Base-by-base conservation (phyloP, 2,888 invertebrate genomes). In the Drosophila birchii region DNA sequence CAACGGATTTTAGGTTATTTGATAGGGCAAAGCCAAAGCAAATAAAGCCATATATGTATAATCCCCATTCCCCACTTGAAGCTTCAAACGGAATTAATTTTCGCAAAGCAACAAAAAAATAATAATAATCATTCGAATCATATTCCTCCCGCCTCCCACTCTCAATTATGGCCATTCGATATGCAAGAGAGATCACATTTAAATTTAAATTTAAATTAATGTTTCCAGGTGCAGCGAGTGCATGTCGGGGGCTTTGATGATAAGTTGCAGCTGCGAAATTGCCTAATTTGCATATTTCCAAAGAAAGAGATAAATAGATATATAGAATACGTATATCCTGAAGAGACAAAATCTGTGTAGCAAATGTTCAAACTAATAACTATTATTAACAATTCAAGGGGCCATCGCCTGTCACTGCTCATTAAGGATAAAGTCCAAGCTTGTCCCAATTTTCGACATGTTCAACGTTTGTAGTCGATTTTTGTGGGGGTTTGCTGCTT, bases 361-460 rank as follows among this genome's bases (percentile, higher is more conserved):
- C 51, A n/a, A 49, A 66, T 20, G 11, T 49, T 5, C 20, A n/a
- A 75, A 70, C 78, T 85, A 75, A 78, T 85, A 64, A 85, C 69
- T 87, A 73, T 60, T 72, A 81, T 88, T 81, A 79, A 84, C 79
- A 88, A 84, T 81, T 84, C 69, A 67, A 78, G 63, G 76, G 62
- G 49, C 29, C 26, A 26, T 5, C 62, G 29, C 53, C 76, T 81
- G 54, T 64, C 76, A 75, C 60, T 51, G 66, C 67, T 85, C 78
- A 85, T 85, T 83, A 83, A 58, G 67, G 47, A 54, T 69, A 67
- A 67, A 72, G 47, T 26, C 38, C 49, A 43, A 70, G 34, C 32
- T 16, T 38, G 16, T 16, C 32, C 23, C 20, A 45, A 36, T 53
- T 16, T 12, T 66, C 12, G 44, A 45, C 45, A 47, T 47, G 20